A percentile compares a stretch with the other conserved stretches of the same genome.
phyloP scores from a whole-genome alignment of 2,797 vertebrate genomes.

The Catostomus latipinnis region DNA sequence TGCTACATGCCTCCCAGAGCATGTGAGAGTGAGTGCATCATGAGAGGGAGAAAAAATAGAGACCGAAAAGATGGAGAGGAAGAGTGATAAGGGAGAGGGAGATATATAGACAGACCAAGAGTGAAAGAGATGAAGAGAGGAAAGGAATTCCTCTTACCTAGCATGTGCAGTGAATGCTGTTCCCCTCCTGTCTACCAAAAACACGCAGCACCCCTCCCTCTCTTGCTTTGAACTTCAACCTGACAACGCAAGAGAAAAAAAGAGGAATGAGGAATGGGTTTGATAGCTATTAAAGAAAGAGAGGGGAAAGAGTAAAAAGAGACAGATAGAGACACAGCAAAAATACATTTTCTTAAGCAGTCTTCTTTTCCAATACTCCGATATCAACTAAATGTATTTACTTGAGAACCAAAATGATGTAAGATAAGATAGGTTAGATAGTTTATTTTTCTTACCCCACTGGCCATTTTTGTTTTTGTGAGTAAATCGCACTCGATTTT shows the following conservation, averaged over 20 bases:
- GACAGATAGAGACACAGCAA: background rate
- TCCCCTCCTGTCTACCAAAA: slow-evolving; percentile 22
- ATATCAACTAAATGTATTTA: background rate
- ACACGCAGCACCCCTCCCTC: slow-evolving; percentile 6
- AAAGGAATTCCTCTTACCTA: slow-evolving; percentile 55
- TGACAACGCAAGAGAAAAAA: slow-evolving; percentile 23
- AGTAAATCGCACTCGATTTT: too few relatives aligned
- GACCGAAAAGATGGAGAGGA: slow-evolving; percentile 1
- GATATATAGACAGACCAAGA: slow-evolving; percentile 64
- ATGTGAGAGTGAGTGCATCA: slow-evolving; percentile 41
- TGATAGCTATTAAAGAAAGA: background rate
- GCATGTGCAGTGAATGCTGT: slow-evolving; percentile 33
- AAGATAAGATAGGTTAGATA: background rate
- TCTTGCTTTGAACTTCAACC: slow-evolving; percentile 44
- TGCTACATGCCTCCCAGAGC: slow-evolving; percentile 51
- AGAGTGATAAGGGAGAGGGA: slow-evolving; percentile 23
- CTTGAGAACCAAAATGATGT: background rate
- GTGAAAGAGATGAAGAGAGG: slow-evolving; percentile 40
- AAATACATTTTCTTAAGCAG: background rate
- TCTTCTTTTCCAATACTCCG: background rate
- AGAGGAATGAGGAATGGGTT: background rate
- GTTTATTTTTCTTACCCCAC: background rate
- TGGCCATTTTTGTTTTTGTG: background rate
- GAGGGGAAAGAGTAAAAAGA: background rate
- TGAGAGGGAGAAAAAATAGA: slow-evolving; percentile 66